These are phyloP conservation scores for Gnathonemus echidnorhynchus DNA, from an alignment of 2,113 vertebrate species.

Conservation along the genomic window DNA sequence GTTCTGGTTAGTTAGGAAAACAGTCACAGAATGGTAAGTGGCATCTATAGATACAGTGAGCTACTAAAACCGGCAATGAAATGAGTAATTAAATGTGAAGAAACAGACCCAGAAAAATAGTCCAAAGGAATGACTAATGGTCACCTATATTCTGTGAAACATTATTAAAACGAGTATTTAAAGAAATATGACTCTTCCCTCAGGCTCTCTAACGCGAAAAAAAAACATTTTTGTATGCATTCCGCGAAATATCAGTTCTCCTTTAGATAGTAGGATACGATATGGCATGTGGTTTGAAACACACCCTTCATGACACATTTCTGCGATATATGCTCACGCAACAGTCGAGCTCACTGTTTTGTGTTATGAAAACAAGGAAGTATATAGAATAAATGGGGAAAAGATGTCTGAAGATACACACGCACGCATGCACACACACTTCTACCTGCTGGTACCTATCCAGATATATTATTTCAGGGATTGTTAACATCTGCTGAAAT, in stretches of 20 bases:
- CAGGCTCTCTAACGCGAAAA: background rate
- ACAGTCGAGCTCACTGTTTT: background rate
- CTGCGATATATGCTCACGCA: background rate
- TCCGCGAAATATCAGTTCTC: background rate
- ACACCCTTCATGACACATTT: background rate
- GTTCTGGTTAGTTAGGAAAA: background rate
- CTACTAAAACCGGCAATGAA: background rate
- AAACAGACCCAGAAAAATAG: background rate
- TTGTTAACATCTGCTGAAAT: background rate
- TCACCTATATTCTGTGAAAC: background rate
- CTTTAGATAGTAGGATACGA: background rate
- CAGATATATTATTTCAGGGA: background rate
- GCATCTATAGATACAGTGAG: background rate
- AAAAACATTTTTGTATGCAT: background rate
- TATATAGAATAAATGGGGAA: background rate
- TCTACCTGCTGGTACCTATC: background rate
- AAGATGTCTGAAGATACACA: background rate
- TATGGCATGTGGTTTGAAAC: background rate
- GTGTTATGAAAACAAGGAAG: background rate
- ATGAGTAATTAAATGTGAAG: slow-evolving; percentile 2
- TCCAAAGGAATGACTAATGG: background rate
- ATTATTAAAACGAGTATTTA: background rate
- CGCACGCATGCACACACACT: background rate
- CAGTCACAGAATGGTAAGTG: background rate
- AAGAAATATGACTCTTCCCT: slow-evolving; percentile 5